Percentiles rank a stretch among this genome's conserved stretches.
phyloP scores from a whole-genome alignment of 2,797 vertebrate genomes.

The Ptychobarbus kaznakovi region DNA sequence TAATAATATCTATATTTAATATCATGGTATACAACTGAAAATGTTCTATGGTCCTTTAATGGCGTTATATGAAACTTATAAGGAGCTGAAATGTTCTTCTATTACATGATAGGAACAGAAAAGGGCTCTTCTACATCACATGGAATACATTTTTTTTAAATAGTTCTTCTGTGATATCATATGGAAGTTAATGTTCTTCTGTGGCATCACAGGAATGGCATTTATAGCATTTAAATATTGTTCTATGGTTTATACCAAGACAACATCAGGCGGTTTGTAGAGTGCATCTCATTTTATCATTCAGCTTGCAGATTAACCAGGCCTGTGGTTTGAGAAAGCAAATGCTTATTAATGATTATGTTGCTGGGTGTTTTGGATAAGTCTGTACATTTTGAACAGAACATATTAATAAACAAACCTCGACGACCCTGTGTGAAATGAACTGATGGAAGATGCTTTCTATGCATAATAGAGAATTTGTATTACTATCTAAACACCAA shows the following conservation, averaged over 20 bases:
- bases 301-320: neutral
- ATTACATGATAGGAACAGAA: too few species aligned
- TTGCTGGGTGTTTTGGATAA: neutral
- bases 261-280: neutral
- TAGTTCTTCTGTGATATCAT: neutral
- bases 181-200: neutral
- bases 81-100: too few species aligned
- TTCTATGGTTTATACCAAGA: neutral
- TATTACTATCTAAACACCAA: constrained; percentile 22
- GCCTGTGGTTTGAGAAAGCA: neutral
- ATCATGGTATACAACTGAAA: too few species aligned
- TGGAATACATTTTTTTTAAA: neutral
- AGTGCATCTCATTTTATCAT: neutral
- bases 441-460: constrained; percentile 40
- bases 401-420: constrained; percentile 17
- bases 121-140: too few species aligned
- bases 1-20: too few species aligned
- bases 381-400: constrained; percentile 17
- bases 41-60: too few species aligned
- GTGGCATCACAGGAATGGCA: neutral
- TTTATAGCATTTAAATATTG: neutral
- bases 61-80: too few species aligned
- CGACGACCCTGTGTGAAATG: neutral
- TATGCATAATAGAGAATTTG: neutral
- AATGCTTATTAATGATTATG: neutral